Percentiles rank a stretch among this genome's conserved stretches.
These are phyloP conservation scores for Arion vulgaris DNA, from an alignment of 1,140 invertebrate species.

Conservation along the genomic window DNA sequence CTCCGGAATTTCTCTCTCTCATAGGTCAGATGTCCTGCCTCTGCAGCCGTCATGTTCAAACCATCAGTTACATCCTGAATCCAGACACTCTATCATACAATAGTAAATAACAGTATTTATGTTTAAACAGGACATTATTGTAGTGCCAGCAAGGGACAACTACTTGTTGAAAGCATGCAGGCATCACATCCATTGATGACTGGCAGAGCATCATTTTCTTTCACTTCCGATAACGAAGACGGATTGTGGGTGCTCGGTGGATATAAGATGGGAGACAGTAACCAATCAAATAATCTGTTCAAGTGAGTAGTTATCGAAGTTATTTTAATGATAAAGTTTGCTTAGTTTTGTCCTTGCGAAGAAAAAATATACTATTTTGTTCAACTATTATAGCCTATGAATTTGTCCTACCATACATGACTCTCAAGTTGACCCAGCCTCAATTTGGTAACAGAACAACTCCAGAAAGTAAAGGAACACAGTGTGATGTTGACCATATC, in stretches of 20 bases:
- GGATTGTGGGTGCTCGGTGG: constrained; percentile 28
- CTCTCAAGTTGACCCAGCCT: too few relatives aligned
- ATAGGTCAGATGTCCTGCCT: too few relatives aligned
- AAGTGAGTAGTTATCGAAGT: constrained; percentile 17
- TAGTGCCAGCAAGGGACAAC: constrained; percentile 16
- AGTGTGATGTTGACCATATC: too few relatives aligned
- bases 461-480: too few relatives aligned
- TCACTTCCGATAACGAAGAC: background rate
- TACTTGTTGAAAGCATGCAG: constrained; percentile 5
- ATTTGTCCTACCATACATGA: background rate
- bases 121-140: background rate
- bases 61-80: too few relatives aligned
- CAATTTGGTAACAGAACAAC: too few relatives aligned
- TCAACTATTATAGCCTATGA: background rate
- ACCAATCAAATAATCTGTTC: constrained; percentile 42
- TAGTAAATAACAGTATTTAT: too few relatives aligned
- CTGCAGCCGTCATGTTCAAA: too few relatives aligned
- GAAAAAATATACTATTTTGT: background rate
- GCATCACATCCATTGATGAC: background rate
- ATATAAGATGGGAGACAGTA: constrained; percentile 22
- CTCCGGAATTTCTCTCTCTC: too few relatives aligned
- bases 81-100: too few relatives aligned
- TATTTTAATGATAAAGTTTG: too few relatives aligned
- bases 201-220: constrained; percentile 18
- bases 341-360: too few relatives aligned